Evolutionary conservation across 1,140 invertebrate genomes (phyloP).

Genomic region (Harlomillsia oculata): DNA sequence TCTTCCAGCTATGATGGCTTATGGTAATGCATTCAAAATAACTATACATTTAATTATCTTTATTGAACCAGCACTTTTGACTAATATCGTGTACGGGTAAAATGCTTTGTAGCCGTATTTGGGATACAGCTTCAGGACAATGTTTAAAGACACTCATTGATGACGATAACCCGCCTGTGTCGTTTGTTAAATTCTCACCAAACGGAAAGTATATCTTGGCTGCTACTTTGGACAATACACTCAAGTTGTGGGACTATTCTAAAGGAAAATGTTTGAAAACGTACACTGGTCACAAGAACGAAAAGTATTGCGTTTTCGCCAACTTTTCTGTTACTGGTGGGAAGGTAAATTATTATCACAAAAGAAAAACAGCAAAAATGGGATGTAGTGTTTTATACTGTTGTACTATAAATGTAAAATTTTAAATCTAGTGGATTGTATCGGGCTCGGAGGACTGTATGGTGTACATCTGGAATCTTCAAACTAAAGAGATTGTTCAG

Average conservation of each 20-base stretch:
- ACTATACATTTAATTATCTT: not conserved
- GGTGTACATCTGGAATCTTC: conserved; percentile 99
- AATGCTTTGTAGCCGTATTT: conserved; percentile 75
- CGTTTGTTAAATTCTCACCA: conserved; percentile 99
- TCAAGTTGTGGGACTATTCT: conserved; percentile 99
- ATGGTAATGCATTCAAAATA: conserved; percentile 58
- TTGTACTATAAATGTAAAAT: conserved; percentile 1
- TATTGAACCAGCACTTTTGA: not conserved
- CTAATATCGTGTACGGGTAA: conserved; percentile 3
- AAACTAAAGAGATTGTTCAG: conserved; percentile 98
- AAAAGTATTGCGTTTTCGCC: conserved; percentile 99
- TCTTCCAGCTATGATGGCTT: conserved; percentile 98
- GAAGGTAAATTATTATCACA: conserved; percentile 56
- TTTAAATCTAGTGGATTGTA: conserved; percentile 83
- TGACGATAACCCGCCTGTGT: conserved; percentile 95
- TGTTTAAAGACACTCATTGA: conserved; percentile 94
- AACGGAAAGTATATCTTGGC: conserved; percentile 99
- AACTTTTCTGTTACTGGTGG: conserved; percentile 99
- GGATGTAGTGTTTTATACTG: not conserved
- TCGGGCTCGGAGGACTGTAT: conserved; percentile 99
- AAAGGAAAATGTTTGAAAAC: conserved; percentile 96
- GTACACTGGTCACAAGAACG: conserved; percentile 95
- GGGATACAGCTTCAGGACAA: conserved; percentile 98
- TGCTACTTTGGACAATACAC: conserved; percentile 88
- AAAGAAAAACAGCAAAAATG: not conserved